Evolutionary conservation across 1,140 invertebrate genomes (phyloP).

Genomic region (Penaeus indicus): DNA sequence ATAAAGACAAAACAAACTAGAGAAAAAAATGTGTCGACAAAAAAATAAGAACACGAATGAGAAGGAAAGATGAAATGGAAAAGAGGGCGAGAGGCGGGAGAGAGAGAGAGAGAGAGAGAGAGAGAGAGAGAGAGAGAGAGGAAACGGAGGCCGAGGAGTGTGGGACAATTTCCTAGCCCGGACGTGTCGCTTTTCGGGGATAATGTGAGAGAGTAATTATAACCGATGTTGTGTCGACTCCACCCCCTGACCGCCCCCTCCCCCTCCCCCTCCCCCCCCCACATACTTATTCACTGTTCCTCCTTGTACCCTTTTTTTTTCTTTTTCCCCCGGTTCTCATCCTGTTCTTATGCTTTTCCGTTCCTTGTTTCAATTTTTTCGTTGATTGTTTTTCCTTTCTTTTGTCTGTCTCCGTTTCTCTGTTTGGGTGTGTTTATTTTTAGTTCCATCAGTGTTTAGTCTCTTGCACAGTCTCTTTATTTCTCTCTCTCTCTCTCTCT

Average conservation of each 20-base stretch:
- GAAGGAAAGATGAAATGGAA: too few species aligned
- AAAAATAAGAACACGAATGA: too few species aligned
- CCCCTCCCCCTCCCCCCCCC: background rate
- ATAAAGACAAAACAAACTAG: too few species aligned
- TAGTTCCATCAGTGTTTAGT: background rate
- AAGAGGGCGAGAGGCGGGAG: too few species aligned
- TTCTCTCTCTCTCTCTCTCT: constrained; percentile 10
- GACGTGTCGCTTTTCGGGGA: too few species aligned
- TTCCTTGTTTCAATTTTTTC: background rate
- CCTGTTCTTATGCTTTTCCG: too few species aligned
- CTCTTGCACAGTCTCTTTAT: background rate
- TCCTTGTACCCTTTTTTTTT: background rate
- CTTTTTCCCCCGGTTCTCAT: background rate
- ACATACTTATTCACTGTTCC: background rate
- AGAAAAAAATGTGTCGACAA: too few species aligned
- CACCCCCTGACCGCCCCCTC: background rate
- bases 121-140: too few species aligned
- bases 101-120: too few species aligned
- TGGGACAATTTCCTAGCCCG: too few species aligned
- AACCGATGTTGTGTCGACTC: background rate
- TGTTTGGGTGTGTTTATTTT: background rate
- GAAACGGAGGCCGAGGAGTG: too few species aligned
- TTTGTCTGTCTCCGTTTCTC: background rate
- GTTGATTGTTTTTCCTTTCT: background rate
- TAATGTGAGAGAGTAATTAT: background rate